Evolutionary conservation across 2,888 invertebrate species (phyloP).

Genomic region (Melanargia galathea): DNA sequence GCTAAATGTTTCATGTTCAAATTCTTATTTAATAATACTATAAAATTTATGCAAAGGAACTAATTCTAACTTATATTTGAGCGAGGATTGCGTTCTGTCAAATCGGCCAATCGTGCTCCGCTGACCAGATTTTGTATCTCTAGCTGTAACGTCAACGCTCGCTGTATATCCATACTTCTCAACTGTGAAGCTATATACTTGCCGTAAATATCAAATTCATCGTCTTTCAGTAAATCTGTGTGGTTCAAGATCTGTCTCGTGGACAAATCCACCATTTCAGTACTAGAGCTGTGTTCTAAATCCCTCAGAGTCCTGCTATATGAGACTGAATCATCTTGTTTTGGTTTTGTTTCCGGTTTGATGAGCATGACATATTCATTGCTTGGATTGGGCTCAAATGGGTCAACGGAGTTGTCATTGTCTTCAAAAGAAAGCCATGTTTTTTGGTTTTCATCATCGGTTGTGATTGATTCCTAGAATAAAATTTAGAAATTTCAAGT

Average conservation of each 20-base stretch:
- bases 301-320: conserved; percentile 45
- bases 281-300: background rate
- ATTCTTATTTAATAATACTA: background rate
- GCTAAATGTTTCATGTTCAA: too few species aligned
- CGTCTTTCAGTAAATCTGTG: conserved; percentile 49
- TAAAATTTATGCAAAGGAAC: background rate
- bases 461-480: conserved; percentile 32
- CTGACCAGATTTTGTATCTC: conserved; percentile 70
- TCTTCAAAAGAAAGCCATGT: conserved; percentile 44
- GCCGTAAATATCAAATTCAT: conserved; percentile 77
- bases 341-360: conserved; percentile 53
- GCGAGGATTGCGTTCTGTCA: conserved; percentile 34
- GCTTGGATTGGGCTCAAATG: conserved; percentile 47
- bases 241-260: background rate
- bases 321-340: conserved; percentile 27
- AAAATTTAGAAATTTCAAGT: background rate
- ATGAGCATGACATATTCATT: conserved; percentile 52
- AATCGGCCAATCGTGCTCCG: conserved; percentile 64
- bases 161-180: conserved; percentile 66
- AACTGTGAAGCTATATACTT: conserved; percentile 72
- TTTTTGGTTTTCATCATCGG: conserved; percentile 31
- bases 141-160: conserved; percentile 66
- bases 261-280: background rate
- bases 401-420: conserved; percentile 41
- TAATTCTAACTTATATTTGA: conserved; percentile 1